These are phyloP conservation scores for Diorhabda carinulata DNA, from an alignment of 1,140 invertebrate species.

Conservation along the genomic window DNA sequence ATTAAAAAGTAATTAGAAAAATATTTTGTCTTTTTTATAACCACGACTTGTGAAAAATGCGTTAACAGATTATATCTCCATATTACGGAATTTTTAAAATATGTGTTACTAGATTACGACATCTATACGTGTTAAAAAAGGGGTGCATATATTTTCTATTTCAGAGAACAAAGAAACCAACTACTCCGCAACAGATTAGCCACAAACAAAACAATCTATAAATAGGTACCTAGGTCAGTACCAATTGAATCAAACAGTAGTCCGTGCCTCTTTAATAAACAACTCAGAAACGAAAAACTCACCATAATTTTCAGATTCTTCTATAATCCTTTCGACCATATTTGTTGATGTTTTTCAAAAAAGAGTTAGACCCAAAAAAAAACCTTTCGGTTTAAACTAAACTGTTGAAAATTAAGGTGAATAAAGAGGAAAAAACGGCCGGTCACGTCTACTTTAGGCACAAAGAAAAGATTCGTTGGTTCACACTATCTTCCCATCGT, in stretches of 20 bases:
- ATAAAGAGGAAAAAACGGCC: constrained; percentile 29
- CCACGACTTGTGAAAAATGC: too few relatives aligned
- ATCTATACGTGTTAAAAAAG: background rate
- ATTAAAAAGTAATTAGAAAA: too few relatives aligned
- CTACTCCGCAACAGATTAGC: background rate
- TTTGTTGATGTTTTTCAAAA: constrained; percentile 26
- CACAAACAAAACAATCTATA: too few relatives aligned
- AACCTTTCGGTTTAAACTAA: constrained; percentile 11
- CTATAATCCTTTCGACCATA: constrained; percentile 46
- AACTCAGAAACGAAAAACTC: background rate
- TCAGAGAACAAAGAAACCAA: background rate
- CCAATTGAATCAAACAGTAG: too few relatives aligned
- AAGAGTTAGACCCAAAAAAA: constrained; percentile 2
- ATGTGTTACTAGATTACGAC: background rate
- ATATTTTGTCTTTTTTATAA: too few relatives aligned
- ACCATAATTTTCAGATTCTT: constrained; percentile 44
- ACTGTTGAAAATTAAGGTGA: constrained; percentile 13
- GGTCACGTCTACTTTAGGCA: constrained; percentile 38
- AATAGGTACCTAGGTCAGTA: too few relatives aligned
- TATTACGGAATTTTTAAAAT: too few relatives aligned
- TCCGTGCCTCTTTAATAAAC: too few relatives aligned
- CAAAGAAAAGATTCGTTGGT: constrained; percentile 42
- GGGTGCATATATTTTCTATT: background rate
- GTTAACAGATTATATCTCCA: too few relatives aligned
- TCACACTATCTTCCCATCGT: constrained; percentile 40